Conservation (phyloP, 2,113 vertebrate genomes). For the Ptilorrhoa leucosticta region DNA sequence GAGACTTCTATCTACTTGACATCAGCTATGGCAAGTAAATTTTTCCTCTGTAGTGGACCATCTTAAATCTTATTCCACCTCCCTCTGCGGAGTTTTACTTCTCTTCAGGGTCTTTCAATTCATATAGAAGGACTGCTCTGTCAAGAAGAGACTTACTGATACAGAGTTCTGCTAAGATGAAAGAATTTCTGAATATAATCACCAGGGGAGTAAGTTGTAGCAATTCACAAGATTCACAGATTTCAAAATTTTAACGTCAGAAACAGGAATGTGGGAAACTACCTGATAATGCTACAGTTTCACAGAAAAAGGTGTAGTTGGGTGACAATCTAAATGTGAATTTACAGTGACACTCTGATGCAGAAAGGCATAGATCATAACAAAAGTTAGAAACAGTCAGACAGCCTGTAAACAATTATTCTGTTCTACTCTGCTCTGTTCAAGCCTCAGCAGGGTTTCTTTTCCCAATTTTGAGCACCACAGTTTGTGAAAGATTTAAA, state of each 20-base stretch:
- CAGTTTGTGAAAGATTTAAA: slow-evolving; percentile 12
- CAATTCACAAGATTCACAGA: not conserved
- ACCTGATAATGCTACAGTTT: not conserved
- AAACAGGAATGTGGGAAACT: not conserved
- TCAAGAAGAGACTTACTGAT: not conserved
- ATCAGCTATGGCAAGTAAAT: not conserved
- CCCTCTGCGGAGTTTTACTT: not conserved
- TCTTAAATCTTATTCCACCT: not conserved
- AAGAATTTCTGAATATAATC: not conserved
- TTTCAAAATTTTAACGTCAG: not conserved
- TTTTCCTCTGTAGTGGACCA: not conserved
- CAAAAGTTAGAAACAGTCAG: not conserved
- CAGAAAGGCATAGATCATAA: not conserved
- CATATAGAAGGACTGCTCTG: not conserved
- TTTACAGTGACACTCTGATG: not conserved
- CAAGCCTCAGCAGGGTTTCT: slow-evolving; percentile 9
- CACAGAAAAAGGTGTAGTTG: not conserved
- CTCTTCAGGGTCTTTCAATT: not conserved
- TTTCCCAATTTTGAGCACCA: slow-evolving; percentile 6
- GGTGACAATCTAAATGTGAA: not conserved
- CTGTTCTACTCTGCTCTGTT: not conserved
- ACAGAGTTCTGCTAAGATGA: not conserved
- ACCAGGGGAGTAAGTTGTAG: not conserved
- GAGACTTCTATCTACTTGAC: not conserved
- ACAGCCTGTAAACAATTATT: not conserved